These are phyloP conservation scores for Gouania willdenowi DNA, from an alignment of 2,797 vertebrate genomes.

Conservation along the genomic window DNA sequence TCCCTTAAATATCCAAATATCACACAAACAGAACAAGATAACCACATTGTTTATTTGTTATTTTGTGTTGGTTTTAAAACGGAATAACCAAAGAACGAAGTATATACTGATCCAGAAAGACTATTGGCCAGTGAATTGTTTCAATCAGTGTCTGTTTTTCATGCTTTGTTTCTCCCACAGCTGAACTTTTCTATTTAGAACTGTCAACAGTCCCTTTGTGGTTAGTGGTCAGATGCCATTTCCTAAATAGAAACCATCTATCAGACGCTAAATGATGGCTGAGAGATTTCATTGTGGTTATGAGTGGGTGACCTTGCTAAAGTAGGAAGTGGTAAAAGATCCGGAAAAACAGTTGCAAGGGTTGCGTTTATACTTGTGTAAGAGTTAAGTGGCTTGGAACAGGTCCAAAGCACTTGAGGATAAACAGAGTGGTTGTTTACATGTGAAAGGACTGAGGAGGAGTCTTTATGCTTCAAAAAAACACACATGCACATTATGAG, in stretches of 20 bases:
- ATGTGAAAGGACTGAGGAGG: constrained; percentile 10
- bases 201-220: constrained; percentile 62
- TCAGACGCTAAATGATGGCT: constrained; percentile 69
- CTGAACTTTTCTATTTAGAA: constrained; percentile 61
- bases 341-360: constrained; percentile 49
- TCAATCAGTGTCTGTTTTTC: too few species aligned
- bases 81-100: too few species aligned
- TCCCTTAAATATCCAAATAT: too few species aligned
- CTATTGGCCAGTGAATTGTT: too few species aligned
- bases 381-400: constrained; percentile 35
- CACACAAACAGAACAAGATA: too few species aligned
- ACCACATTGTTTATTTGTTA: too few species aligned
- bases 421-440: constrained; percentile 34
- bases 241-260: constrained; percentile 76
- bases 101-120: too few species aligned
- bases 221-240: constrained; percentile 55
- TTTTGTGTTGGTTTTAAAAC: too few species aligned
- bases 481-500: too few species aligned
- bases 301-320: constrained; percentile 57
- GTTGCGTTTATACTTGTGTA: constrained; percentile 43
- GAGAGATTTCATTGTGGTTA: constrained; percentile 66
- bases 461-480: constrained; percentile 3
- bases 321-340: constrained; percentile 56
- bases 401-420: constrained; percentile 18
- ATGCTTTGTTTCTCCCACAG: constrained; percentile 35